These are phyloP conservation scores for Bothrops jararaca DNA, from an alignment of 2,113 vertebrate genomes.

Conservation along the genomic window DNA sequence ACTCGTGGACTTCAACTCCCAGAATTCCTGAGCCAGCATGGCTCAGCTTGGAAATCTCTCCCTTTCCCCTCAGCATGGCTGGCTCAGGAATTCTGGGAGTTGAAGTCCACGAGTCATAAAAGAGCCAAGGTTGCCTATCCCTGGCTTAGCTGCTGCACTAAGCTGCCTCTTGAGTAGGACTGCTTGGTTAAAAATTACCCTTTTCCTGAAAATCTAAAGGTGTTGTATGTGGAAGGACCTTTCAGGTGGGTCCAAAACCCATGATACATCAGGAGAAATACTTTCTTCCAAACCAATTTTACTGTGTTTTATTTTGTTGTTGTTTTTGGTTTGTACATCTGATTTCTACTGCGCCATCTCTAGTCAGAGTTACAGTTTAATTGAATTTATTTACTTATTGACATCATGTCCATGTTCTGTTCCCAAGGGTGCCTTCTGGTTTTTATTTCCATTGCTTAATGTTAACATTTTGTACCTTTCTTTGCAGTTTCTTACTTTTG, in stretches of 20 bases:
- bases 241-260: background rate
- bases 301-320: background rate
- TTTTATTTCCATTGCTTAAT: constrained; percentile 50
- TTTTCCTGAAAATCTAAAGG: background rate
- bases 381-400: constrained; percentile 60
- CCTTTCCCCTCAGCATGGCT: too few relatives aligned
- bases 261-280: background rate
- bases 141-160: background rate
- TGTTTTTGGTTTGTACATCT: constrained; percentile 42
- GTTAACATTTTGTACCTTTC: constrained; percentile 26
- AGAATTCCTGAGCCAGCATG: too few relatives aligned
- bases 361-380: constrained; percentile 55
- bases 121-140: too few relatives aligned
- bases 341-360: constrained; percentile 48
- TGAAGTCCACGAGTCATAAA: too few relatives aligned
- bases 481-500: constrained; percentile 43
- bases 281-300: constrained; percentile 12
- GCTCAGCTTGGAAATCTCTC: too few relatives aligned
- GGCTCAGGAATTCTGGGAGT: too few relatives aligned
- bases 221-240: background rate
- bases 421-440: constrained; percentile 48
- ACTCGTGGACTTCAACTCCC: too few relatives aligned
- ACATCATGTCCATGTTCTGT: constrained; percentile 51
- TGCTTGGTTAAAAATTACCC: background rate
- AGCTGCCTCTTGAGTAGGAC: background rate